A percentile compares a stretch with the other conserved stretches of the same genome.
phyloP scores from a whole-genome alignment of 2,113 vertebrate genomes.

The Tragelaphus scriptus region DNA sequence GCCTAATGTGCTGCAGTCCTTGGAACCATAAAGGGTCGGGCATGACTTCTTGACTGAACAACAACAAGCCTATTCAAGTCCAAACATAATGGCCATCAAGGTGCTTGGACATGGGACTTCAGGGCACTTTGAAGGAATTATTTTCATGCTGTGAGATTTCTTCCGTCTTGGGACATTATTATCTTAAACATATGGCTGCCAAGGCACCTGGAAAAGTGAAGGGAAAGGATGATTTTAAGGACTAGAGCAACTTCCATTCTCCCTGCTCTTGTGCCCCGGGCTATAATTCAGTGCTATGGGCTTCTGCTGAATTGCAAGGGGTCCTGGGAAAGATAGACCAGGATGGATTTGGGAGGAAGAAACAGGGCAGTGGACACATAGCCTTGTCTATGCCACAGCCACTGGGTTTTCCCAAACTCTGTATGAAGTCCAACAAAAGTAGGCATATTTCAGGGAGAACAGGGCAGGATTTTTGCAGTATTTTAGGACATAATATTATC shows the following conservation, averaged over 20 bases:
- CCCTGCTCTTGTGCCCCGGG: background rate
- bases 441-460: background rate
- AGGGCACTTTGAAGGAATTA: background rate
- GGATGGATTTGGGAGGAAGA: background rate
- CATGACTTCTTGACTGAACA: background rate
- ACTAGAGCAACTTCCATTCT: background rate
- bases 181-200: background rate
- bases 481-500: background rate
- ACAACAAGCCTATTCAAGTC: background rate
- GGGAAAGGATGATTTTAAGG: background rate
- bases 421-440: background rate
- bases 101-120: background rate
- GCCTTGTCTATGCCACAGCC: rapidly evolving
- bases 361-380: background rate
- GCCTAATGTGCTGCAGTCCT: background rate
- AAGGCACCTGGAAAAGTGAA: background rate
- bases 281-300: background rate
- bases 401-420: background rate
- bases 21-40: background rate
- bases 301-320: background rate
- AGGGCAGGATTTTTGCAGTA: background rate
- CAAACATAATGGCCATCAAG: background rate
- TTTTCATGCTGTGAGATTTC: background rate
- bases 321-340: background rate
- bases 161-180: background rate